Base-by-base conservation (phyloP, 2,888 invertebrate genomes). In the Portevinia maculata region DNA sequence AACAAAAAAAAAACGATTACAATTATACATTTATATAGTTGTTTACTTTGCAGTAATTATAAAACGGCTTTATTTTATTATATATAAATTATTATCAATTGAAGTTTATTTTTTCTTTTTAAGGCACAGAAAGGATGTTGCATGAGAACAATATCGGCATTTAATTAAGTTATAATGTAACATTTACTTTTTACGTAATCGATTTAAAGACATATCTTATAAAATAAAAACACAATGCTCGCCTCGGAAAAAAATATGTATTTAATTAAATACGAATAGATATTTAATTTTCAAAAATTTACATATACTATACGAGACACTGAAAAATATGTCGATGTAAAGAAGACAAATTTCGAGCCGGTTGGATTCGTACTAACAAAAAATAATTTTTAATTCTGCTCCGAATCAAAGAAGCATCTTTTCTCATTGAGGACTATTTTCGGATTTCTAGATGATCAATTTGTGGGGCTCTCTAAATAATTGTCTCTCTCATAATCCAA, bases 341-440 rank as follows among this genome's bases (percentile, higher is more conserved):
- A 9, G 13, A 48, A 57, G 62, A 46, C 65, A 78, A 64, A 73
- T 76, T 83, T 84, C 84, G 84, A 78, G 84, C 78, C 84, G 78
- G 78, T 59, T 74, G 67, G 62, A 64, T 78, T 84, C 78, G 78
- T 78, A 84, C 84, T 84, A 78, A 78, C 46, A 64, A 53, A 64
- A 48, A 55, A 44, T 48, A 60, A 71, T 48, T 81, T 75, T 64
- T 50, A 46, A 71, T 59, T 71, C 19, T 67, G 60, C 67, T 83
- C 50, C 48, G 62, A 65, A 41, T 69, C 53, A 64, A 46, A 48
- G 39, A 50, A 71, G 15, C 37, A 67, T 53, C 57, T 71, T 46
- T 59, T 76, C 71, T 62, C 71, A 34, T 21, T 34, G 70, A 76
- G 71, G 76, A 76, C 84, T 84, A 84, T 84, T 84, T 84, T 84